Evolutionary conservation across 1,140 invertebrate genomes (phyloP).

Genomic region (Paracyclopina nana): DNA sequence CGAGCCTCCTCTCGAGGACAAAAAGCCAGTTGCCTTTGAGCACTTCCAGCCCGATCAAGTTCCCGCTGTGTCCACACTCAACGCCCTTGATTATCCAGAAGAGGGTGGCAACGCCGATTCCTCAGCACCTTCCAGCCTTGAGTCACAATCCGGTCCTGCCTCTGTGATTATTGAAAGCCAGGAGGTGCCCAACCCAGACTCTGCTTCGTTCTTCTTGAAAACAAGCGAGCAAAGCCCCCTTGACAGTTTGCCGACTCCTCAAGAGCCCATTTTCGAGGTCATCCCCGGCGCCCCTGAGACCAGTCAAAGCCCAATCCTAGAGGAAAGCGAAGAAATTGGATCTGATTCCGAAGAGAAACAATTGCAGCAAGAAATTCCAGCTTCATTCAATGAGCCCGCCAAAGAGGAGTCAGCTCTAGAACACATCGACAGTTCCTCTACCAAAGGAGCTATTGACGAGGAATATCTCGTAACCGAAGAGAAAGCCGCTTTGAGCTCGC

Average conservation of each 20-base stretch:
- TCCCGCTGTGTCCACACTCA: not conserved
- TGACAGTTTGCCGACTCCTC: not conserved
- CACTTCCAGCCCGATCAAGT: no score
- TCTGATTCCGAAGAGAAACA: not conserved
- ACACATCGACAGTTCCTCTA: not conserved
- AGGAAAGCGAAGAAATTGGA: slow-evolving; percentile 1
- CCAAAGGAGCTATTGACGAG: not conserved
- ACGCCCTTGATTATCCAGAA: not conserved
- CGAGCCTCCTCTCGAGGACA: no score
- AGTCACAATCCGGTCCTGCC: not conserved
- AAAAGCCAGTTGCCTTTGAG: no score
- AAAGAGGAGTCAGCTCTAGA: not conserved
- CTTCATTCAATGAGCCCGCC: not conserved
- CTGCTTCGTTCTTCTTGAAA: slow-evolving; percentile 11
- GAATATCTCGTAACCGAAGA: not conserved
- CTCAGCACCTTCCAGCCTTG: not conserved
- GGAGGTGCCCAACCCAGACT: slow-evolving; percentile 9
- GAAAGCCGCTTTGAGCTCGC: not conserved
- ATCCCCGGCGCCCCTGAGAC: not conserved
- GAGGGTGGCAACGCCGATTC: not conserved
- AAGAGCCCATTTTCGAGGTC: slow-evolving; percentile 7
- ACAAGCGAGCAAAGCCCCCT: not conserved
- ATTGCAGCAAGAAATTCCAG: not conserved
- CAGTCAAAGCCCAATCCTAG: not conserved
- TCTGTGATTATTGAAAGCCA: slow-evolving; percentile 12